These are phyloP conservation scores for Cynopterus brachyotis DNA, from an alignment of 2,113 vertebrate species.

Conservation along the genomic window DNA sequence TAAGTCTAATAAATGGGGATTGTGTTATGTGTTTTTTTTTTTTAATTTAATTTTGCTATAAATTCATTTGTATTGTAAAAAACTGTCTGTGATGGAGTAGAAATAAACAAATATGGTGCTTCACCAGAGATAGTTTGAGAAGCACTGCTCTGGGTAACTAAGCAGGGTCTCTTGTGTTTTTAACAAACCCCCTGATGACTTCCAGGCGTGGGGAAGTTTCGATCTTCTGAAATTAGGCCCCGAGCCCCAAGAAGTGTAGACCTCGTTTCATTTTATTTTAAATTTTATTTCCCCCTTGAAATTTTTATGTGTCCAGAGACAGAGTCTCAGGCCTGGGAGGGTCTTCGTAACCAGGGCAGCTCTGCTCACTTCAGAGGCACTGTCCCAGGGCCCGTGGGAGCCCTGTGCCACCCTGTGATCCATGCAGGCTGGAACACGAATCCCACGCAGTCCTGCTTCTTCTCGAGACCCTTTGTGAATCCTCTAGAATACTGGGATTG, in stretches of 20 bases:
- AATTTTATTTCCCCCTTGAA: background rate
- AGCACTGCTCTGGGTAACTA: background rate
- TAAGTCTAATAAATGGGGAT: background rate
- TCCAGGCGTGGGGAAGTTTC: background rate
- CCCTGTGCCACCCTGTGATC: background rate
- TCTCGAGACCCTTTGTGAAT: constrained; percentile 59
- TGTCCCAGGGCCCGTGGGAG: background rate
- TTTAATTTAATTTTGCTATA: background rate
- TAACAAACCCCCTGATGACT: background rate
- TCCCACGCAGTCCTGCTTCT: background rate
- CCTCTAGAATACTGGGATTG: constrained; percentile 67
- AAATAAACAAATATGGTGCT: background rate
- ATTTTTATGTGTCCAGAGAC: background rate
- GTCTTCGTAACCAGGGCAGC: background rate
- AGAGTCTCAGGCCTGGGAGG: background rate
- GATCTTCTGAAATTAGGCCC: constrained; percentile 47
- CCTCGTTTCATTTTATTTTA: background rate
- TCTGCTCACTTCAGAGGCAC: constrained; percentile 26
- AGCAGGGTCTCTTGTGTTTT: background rate
- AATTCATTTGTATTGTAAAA: background rate
- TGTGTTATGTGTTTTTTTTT: background rate
- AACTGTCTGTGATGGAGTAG: background rate
- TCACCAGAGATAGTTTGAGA: background rate
- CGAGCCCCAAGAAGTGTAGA: background rate
- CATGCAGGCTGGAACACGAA: background rate